Evolutionary conservation across 2,888 invertebrate species (phyloP), one percentile per base, ranked within the genome.

Genomic region (Linyphia triangularis): DNA sequence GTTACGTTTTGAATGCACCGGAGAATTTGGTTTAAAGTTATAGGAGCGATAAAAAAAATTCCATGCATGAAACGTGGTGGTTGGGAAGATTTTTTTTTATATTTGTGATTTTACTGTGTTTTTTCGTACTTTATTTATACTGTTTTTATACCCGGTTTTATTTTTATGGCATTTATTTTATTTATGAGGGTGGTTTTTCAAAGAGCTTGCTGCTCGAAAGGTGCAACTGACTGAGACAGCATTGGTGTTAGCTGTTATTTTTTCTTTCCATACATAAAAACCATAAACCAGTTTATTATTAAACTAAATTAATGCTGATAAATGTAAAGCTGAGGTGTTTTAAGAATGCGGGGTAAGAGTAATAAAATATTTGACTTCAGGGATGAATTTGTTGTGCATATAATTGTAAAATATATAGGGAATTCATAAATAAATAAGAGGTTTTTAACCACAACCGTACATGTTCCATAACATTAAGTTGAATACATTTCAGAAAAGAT

Each of bases 1-100:
- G 85, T 85, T 72, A 22, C 75, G 77, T 69, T 85, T 85, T 85
- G 78, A 85, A 85, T 85, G 78, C 85, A 51, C 72, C 69, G 33
- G 19, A 59, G 59, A 37, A 28, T 67, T 59, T 67, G 70, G 85
- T 79, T 85, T 85, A 79, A 85, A 85, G 78, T 85, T 72, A 81
- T 81, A 69, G 86, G 61, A 72, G 59, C 75, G 75, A 86, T 86
- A 85, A 85, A 81, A 81, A n/a, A 75, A 72, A 65, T 40, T 73
- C 40, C 63, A 84, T 59, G 84, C 75, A 84, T 84, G 84, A 77
- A 77, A 77, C 59, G 57, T 57, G 40, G 84, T 77, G 84, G 84
- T 77, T 67, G 51, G 24, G 19, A 37, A 24, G 19, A 19, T 69
- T 69, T 82, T 19, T 81, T 10, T 59, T 51, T 57, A n/a, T 1